phyloP scores from a whole-genome alignment of 2,888 invertebrate species.

The Lasioglossum marginatum region DNA sequence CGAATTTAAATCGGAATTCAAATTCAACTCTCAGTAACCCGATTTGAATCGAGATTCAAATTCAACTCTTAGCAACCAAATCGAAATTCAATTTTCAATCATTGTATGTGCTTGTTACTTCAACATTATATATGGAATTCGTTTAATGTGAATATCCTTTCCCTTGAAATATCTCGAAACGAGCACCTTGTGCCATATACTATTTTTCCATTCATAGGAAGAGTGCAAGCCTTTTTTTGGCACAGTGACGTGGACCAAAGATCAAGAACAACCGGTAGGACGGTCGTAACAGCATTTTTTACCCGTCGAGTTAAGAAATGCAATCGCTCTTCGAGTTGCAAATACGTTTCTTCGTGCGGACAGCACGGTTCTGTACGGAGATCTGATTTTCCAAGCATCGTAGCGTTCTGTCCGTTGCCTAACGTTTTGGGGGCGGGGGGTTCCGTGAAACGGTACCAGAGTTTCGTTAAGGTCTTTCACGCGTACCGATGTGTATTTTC shows the following conservation, averaged over 20 bases:
- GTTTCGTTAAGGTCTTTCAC: slow-evolving; percentile 58
- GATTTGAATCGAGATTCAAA: too few species aligned
- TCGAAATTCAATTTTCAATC: too few species aligned
- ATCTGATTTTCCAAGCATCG: slow-evolving; percentile 35
- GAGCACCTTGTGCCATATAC: slow-evolving; percentile 65
- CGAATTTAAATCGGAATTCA: too few species aligned
- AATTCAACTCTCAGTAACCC: too few species aligned
- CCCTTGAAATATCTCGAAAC: too few species aligned
- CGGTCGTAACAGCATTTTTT: slow-evolving; percentile 32
- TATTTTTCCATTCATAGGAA: slow-evolving; percentile 64
- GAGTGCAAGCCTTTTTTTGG: slow-evolving; percentile 56
- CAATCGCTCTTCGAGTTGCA: neutral
- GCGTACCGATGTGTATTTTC: slow-evolving; percentile 61
- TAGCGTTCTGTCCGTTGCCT: slow-evolving; percentile 43
- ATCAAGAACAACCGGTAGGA: slow-evolving; percentile 74
- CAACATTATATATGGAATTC: too few species aligned
- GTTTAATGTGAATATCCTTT: too few species aligned
- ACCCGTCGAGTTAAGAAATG: slow-evolving; percentile 4
- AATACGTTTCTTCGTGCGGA: neutral
- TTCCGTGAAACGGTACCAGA: slow-evolving; percentile 57
- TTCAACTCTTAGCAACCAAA: too few species aligned
- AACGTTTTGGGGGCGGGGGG: slow-evolving; percentile 19
- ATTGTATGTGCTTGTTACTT: too few species aligned
- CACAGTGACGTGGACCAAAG: slow-evolving; percentile 69
- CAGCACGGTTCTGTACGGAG: neutral